Percentiles rank a stretch among this genome's conserved stretches.
Conservation (phyloP, 2,797 vertebrate genomes). For the Lutjanus campechanus region DNA sequence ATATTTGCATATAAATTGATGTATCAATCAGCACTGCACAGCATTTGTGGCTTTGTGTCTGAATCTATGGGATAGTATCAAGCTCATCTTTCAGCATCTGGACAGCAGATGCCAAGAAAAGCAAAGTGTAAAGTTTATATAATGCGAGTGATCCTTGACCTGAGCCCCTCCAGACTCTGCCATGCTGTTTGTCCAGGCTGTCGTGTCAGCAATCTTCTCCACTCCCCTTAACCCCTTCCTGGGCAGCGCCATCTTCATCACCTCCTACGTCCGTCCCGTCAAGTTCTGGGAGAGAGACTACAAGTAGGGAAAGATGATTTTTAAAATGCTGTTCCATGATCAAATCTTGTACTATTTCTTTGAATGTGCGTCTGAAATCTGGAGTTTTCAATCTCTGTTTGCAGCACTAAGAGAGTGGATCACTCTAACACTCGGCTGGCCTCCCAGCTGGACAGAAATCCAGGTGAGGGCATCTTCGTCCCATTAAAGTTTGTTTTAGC, state of each 20-base stretch:
- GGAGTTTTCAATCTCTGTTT: background rate
- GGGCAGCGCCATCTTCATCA: conserved; percentile 99
- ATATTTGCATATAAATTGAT: too few relatives aligned
- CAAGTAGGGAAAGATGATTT: conserved; percentile 86
- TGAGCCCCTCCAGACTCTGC: conserved; percentile 89
- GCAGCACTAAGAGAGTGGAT: conserved; percentile 96
- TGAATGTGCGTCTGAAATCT: background rate
- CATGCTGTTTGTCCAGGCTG: conserved; percentile 96
- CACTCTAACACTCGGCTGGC: conserved; percentile 98
- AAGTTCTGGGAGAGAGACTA: conserved; percentile 99
- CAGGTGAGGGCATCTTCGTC: conserved; percentile 84
- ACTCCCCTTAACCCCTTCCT: conserved; percentile 97
- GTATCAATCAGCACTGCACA: too few relatives aligned
- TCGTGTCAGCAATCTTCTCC: conserved; percentile 94
- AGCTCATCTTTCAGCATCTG: background rate
- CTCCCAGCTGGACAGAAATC: conserved; percentile 98
- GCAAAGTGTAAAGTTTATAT: background rate
- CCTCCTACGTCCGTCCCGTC: conserved; percentile 96
- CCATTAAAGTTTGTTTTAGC: background rate
- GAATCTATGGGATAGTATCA: background rate
- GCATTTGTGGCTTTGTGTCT: background rate
- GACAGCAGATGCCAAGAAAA: background rate
- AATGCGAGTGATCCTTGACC: conserved; percentile 84
- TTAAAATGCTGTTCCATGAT: background rate
- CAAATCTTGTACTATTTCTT: background rate